phyloP scores from a whole-genome alignment of 2,113 vertebrate species.

The Thryonomys swinderianus region DNA sequence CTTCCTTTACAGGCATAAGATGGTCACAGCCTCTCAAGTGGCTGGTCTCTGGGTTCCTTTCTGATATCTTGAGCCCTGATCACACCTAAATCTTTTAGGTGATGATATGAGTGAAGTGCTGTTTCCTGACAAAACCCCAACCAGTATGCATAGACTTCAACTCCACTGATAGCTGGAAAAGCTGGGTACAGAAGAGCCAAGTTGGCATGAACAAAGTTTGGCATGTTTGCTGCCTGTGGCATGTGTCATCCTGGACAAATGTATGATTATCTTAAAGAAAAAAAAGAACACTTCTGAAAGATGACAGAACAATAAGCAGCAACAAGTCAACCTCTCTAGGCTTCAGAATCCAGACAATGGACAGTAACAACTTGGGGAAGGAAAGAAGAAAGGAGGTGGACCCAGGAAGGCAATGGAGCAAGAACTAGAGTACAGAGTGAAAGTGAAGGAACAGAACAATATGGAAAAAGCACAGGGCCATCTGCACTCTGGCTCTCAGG shows the following conservation, averaged over 20 bases:
- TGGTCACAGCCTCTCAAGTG: too few relatives aligned
- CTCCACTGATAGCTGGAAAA: background rate
- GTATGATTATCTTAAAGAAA: background rate
- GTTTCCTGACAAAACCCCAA: background rate
- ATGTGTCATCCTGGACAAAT: background rate
- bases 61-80: background rate
- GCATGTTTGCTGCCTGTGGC: background rate
- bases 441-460: background rate
- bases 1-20: background rate
- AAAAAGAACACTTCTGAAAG: background rate
- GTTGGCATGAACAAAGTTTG: background rate
- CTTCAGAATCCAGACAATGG: background rate
- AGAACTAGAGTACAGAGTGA: background rate
- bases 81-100: conserved; percentile 21
- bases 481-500: background rate
- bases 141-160: background rate
- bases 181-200: background rate
- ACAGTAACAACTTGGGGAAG: background rate
- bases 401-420: background rate
- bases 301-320: background rate
- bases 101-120: conserved; percentile 4
- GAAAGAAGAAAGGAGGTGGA: background rate
- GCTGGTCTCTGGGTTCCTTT: too few relatives aligned
- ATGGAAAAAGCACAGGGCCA: background rate
- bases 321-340: background rate